These are phyloP conservation scores for Lasioglossum vierecki DNA, from an alignment of 2,888 invertebrate species.

Conservation along the genomic window DNA sequence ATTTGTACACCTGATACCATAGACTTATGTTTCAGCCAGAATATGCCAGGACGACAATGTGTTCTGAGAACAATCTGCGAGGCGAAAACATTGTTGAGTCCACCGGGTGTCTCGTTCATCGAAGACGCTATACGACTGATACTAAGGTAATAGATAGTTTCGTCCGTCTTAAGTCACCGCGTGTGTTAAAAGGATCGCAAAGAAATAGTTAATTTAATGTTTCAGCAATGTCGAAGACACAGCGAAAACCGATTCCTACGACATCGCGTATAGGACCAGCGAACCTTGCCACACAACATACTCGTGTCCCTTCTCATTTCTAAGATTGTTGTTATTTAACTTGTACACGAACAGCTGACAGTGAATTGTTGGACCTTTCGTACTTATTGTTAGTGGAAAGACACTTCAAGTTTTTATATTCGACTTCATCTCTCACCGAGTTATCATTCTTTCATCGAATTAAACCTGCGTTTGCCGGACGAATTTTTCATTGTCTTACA, in stretches of 20 bases:
- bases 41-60: constrained; percentile 88
- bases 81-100: constrained; percentile 85
- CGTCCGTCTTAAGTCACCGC: not conserved
- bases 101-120: constrained; percentile 87
- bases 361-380: constrained; percentile 12
- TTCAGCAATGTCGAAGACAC: constrained; percentile 72
- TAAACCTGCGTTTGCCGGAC: not conserved
- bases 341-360: constrained; percentile 48
- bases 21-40: constrained; percentile 84
- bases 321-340: constrained; percentile 74
- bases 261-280: constrained; percentile 72
- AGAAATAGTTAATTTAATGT: constrained; percentile 29
- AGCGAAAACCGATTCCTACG: constrained; percentile 74
- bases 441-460: not conserved
- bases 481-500: not conserved
- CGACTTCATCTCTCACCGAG: not conserved
- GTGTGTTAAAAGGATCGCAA: not conserved
- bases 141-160: constrained; percentile 85
- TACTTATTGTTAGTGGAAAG: not conserved
- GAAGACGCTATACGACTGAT: constrained; percentile 88
- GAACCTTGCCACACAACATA: constrained; percentile 75
- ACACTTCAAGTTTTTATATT: not conserved
- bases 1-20: not conserved
- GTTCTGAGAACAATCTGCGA: constrained; percentile 89
- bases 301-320: constrained; percentile 80